Conservation (phyloP, 2,797 vertebrate genomes). For the Pagetopsis macropterus region DNA sequence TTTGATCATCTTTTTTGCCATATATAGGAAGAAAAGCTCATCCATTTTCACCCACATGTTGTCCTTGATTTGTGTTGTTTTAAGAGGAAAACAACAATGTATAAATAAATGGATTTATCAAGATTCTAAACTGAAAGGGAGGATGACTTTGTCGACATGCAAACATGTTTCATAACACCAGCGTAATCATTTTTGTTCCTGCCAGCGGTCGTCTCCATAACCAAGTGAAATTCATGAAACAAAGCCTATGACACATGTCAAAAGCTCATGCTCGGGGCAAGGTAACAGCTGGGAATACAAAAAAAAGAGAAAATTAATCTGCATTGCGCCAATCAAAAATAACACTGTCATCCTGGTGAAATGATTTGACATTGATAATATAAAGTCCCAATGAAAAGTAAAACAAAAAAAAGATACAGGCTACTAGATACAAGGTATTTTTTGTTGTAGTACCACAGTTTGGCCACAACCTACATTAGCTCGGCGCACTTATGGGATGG, state of each 20-base stretch:
- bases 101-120: conserved; percentile 17
- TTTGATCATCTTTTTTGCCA: conserved; percentile 26
- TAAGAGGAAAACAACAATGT: not conserved
- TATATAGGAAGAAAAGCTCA: conserved; percentile 5
- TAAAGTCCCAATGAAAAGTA: conserved; percentile 7
- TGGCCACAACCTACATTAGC: no score
- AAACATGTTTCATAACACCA: conserved; percentile 23
- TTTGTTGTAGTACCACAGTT: no score
- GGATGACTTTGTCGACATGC: conserved; percentile 32
- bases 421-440: no score
- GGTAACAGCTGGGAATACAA: conserved; percentile 20
- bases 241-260: conserved; percentile 30
- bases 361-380: conserved; percentile 19
- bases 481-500: no score
- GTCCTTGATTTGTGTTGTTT: conserved; percentile 14
- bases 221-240: conserved; percentile 34
- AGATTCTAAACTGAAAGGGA: conserved; percentile 26
- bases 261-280: conserved; percentile 1
- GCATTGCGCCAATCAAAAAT: conserved; percentile 16
- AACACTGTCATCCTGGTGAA: conserved; percentile 17
- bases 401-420: no score
- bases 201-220: conserved; percentile 25
- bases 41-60: conserved; percentile 12
- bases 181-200: conserved; percentile 30
- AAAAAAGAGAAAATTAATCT: conserved; percentile 16